phyloP scores from a whole-genome alignment of 2,113 vertebrate genomes.

The Piprites chloris region DNA sequence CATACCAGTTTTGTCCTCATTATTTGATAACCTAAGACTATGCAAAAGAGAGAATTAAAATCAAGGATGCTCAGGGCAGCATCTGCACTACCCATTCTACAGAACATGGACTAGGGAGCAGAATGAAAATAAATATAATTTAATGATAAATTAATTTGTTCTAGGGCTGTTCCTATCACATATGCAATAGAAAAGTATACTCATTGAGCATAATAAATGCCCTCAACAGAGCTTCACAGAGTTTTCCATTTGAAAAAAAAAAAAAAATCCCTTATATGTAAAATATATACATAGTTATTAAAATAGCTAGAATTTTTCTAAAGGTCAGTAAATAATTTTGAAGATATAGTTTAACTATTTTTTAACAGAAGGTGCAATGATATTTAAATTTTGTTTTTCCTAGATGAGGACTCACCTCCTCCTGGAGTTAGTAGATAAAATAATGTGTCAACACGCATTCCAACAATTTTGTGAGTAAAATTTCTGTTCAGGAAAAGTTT shows the following conservation, averaged over 20 bases:
- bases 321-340: background rate
- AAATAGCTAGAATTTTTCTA: background rate
- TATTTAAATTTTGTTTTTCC: background rate
- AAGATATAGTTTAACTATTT: background rate
- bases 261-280: background rate
- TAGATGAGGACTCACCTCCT: background rate
- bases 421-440: background rate
- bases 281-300: background rate
- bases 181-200: background rate
- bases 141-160: background rate
- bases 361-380: background rate
- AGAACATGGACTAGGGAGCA: background rate
- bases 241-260: background rate
- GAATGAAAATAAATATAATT: background rate
- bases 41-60: background rate
- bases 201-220: background rate
- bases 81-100: background rate
- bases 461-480: background rate
- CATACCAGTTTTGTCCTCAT: background rate
- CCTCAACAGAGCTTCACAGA: background rate
- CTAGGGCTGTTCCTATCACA: background rate
- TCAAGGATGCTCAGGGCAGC: background rate
- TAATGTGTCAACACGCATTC: background rate
- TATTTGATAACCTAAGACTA: background rate
- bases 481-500: background rate